Percentiles rank a stretch among this genome's conserved stretches.
Evolutionary conservation across 1,140 invertebrate genomes (phyloP).

Genomic region (Dryas iulia): DNA sequence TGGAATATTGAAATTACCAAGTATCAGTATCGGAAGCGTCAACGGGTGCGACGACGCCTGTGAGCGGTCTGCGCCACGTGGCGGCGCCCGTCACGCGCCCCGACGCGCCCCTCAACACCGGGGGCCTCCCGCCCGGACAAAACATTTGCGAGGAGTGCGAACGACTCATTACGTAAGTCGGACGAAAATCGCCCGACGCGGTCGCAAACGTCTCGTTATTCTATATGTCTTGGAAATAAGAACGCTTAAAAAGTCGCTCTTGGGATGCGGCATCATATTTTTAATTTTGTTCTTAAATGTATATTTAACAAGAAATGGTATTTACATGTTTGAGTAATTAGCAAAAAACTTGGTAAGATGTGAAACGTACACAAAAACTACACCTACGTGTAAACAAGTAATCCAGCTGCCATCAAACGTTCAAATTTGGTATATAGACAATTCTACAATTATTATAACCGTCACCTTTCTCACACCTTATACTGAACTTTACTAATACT

Average conservation of each 20-base stretch:
- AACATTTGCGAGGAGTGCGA: conserved; percentile 96
- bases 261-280: not conserved
- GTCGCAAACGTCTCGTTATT: conserved; percentile 50
- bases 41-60: conserved; percentile 50
- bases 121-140: conserved; percentile 89
- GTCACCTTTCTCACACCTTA: not conserved
- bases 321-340: not conserved
- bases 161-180: conserved; percentile 95
- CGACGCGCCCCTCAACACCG: conserved; percentile 84
- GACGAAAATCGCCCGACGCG: conserved; percentile 63
- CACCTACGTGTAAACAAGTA: not conserved
- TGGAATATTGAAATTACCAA: conserved; percentile 1
- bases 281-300: not conserved
- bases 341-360: not conserved
- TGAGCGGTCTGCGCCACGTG: conserved; percentile 83
- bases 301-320: not conserved
- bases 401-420: not conserved
- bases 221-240: not conserved
- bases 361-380: not conserved
- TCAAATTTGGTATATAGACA: not conserved
- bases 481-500: not conserved
- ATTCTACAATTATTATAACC: too few relatives aligned
- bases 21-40: conserved; percentile 48
- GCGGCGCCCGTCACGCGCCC: conserved; percentile 86
- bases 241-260: not conserved